Evolutionary conservation across 1,140 invertebrate genomes (phyloP), one percentile per base, ranked within the genome.

Genomic region (Caenorhabditis tropicalis): DNA sequence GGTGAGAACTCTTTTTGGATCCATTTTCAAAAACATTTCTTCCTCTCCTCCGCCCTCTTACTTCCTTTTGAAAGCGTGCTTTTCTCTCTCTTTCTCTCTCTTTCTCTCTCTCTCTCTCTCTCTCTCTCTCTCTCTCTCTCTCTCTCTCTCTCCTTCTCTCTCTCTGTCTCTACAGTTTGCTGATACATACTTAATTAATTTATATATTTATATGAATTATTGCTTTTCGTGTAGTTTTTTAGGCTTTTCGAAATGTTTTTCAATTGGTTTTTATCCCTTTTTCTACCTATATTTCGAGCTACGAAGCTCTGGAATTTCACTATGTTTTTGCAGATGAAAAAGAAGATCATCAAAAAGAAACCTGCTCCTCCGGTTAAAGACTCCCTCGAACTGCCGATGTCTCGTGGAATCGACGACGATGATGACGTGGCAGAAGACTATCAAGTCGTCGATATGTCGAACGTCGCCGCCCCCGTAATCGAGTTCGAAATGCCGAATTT

Each of bases 381-480:
- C 29, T 10, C n/a, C 21, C 15, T 43, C 21, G 65, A 74, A 12
- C n/a, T 74, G n/a, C 33, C 36, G 6, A 74, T 74, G 65, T 29
- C 65, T 1, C 5, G 5, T 5, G 19, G n/a, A 15, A 16, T 46
- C 0, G n/a, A 39, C 10, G 65, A 74, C 15, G 65, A 1, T 1
- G 65, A 74, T 74, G 65, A 74, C 36, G 65, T 74, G 33, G 65
- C 65, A 24, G 65, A 74, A 15, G 65, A 74, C 29, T 43, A 74
- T n/a, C 6, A 74, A 74, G 36, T 74, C 15, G 6, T 74, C 19
- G 65, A 74, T 74, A 74, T 74, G 65, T 74, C 65, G 0, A 16
- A 74, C 2, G 43, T 74, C 36, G 36, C 36, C 7, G 65, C 65
- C 19, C 65, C 65, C 10, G n/a, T 74, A n/a, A 74, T 74, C n/a